Conservation (phyloP, 2,888 invertebrate genomes). For the Andrena camellia region DNA sequence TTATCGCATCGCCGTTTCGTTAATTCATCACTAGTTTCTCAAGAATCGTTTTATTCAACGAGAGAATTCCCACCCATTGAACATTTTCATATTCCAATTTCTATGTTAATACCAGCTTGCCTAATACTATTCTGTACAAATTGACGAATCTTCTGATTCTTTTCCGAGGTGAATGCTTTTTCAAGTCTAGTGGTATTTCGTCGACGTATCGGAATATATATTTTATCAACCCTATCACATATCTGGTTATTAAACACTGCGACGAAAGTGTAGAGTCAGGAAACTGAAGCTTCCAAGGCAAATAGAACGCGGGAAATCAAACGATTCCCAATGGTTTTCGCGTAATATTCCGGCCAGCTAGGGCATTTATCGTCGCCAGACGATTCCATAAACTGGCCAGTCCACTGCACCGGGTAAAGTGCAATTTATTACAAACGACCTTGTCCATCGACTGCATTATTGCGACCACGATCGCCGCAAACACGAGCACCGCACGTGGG, state of each 20-base stretch:
- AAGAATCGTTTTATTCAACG: not conserved
- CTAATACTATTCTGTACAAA: no score
- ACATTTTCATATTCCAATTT: not conserved
- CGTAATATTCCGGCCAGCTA: not conserved
- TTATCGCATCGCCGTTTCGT: not conserved
- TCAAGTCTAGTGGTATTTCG: not conserved
- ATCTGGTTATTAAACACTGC: constrained; percentile 4
- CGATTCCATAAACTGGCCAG: constrained; percentile 25
- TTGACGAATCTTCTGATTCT: no score
- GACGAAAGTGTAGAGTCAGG: not conserved
- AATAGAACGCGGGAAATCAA: constrained; percentile 18
- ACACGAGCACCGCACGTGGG: not conserved
- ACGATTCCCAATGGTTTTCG: not conserved
- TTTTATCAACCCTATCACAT: not conserved
- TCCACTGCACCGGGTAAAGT: constrained; percentile 22
- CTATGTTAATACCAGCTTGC: no score
- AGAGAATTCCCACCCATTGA: not conserved
- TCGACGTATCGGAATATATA: not conserved
- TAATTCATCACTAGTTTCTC: not conserved
- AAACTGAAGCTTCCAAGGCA: not conserved
- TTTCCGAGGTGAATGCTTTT: no score
- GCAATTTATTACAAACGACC: constrained; percentile 43
- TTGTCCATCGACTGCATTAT: constrained; percentile 26
- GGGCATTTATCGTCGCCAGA: constrained; percentile 17
- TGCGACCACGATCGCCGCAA: constrained; percentile 43